Conservation (phyloP, 1,140 invertebrate species). For the Cecropterus lyciades region DNA sequence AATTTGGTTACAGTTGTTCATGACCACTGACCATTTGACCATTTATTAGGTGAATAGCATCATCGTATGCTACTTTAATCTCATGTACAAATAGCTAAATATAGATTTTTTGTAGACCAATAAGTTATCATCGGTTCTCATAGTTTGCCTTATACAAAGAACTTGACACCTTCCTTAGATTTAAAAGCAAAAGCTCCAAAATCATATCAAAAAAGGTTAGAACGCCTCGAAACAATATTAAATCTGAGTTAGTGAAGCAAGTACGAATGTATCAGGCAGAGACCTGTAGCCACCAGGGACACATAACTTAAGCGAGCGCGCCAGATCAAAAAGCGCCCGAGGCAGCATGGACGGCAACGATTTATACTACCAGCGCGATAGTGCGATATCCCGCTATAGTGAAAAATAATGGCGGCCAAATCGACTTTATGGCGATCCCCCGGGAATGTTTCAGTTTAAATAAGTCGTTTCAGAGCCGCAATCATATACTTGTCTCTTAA, state of each 20-base stretch:
- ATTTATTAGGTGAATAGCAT: too few relatives aligned
- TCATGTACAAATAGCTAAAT: too few relatives aligned
- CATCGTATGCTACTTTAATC: too few relatives aligned
- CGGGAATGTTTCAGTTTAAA: constrained; percentile 36
- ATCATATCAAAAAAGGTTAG: too few relatives aligned
- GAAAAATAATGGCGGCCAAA: constrained; percentile 72
- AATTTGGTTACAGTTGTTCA: too few relatives aligned
- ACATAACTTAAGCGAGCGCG: constrained; percentile 72
- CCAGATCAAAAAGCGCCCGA: constrained; percentile 67
- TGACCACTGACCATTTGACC: too few relatives aligned
- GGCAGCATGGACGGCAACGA: constrained; percentile 58
- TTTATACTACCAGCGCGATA: constrained; percentile 65
- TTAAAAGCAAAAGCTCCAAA: too few relatives aligned
- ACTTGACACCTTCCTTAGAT: too few relatives aligned
- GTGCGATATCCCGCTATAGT: constrained; percentile 56
- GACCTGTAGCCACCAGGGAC: constrained; percentile 59
- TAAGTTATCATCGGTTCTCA: too few relatives aligned
- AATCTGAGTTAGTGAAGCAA: constrained; percentile 39
- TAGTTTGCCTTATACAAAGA: too few relatives aligned
- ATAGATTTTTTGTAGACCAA: too few relatives aligned
- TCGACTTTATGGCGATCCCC: constrained; percentile 51
- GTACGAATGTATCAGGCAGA: constrained; percentile 60
- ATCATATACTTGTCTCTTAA: constrained; percentile 13
- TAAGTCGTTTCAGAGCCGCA: constrained; percentile 19
- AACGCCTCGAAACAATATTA: constrained; percentile 22